Base-by-base conservation (phyloP, 2,797 vertebrate genomes). In the Centropyge bicolor region DNA sequence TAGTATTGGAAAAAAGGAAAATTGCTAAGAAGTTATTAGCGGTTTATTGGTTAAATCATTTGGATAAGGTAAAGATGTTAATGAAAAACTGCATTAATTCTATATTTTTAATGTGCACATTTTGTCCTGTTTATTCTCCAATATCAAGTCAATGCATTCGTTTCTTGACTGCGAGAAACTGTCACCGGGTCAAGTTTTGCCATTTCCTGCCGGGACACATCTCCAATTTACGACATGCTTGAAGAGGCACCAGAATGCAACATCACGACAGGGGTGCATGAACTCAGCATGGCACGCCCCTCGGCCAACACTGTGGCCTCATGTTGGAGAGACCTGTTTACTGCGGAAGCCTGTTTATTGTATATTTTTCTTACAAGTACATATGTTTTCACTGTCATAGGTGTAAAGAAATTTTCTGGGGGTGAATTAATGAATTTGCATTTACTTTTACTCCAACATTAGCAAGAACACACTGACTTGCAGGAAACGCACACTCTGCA, bases 261-360 rank as follows among this genome's bases (percentile, higher is more conserved):
- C 74, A 46, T 51, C 24, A 40, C 27, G 31, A 19, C 19, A 52
- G 11, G 16, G n/a, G 38, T 22, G 20, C 66, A 46, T 7, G n/a
- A 55, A 46, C 8, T 14, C 10, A n/a, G 16, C 16, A 13, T 2
- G 41, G 8, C 75, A 75, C 57, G 55, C 71, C 74, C 70, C 52
- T 7, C 3, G 17, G n/a, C 41, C 46, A 46, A 69, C 62, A 40
- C 38, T 68, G 45, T 62, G 68, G 31, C 66, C 40, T 60, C 36
- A 71, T 46, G 60, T 43, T 38, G 13, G 4, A 51, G n/a, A 8
- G n/a, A 60, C 14, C n/a, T 27, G 66, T 24, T 12, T 55, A 22
- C 11, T 48, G 35, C 45, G 3, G 31, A 75, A 45, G 38, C 19
- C 14, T 24, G 0, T 38, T 14, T 5, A 19, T 22, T 35, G 6